Conservation (phyloP, 2,888 invertebrate species). For the Idaea aversata region DNA sequence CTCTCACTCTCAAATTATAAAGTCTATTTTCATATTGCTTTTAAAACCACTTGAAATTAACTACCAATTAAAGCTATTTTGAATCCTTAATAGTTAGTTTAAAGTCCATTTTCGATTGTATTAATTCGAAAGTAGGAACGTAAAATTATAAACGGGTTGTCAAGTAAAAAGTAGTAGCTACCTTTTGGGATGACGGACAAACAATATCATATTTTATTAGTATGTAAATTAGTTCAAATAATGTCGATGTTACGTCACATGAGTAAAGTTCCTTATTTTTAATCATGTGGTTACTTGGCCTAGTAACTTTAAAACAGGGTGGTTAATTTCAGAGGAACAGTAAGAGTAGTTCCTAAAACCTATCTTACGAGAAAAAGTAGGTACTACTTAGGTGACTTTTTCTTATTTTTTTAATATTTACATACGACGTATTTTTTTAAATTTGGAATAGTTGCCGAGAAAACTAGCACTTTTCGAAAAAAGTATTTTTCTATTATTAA, state of each 20-base stretch:
- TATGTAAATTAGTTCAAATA: slow-evolving; percentile 8
- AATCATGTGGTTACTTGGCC: no score
- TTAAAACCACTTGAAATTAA: background rate
- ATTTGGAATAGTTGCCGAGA: no score
- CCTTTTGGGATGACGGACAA: background rate
- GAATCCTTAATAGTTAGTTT: background rate
- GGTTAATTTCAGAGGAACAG: no score
- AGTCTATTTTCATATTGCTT: background rate
- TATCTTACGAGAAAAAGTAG: no score
- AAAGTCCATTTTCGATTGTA: background rate
- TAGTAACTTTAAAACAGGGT: no score
- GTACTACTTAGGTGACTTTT: no score
- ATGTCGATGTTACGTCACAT: background rate
- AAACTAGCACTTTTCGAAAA: no score
- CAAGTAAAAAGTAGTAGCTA: background rate
- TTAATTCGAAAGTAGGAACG: background rate
- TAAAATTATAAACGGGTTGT: background rate
- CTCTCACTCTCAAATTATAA: background rate
- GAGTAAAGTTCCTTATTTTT: no score
- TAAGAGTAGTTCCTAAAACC: no score
- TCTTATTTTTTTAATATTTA: no score
- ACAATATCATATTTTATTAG: slow-evolving; percentile 11
- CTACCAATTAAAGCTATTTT: background rate
- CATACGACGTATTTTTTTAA: no score
- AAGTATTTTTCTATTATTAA: no score